A percentile compares a stretch with the other conserved stretches of the same genome.
phyloP scores from a whole-genome alignment of 2,797 vertebrate genomes.

The Coluber constrictor region DNA sequence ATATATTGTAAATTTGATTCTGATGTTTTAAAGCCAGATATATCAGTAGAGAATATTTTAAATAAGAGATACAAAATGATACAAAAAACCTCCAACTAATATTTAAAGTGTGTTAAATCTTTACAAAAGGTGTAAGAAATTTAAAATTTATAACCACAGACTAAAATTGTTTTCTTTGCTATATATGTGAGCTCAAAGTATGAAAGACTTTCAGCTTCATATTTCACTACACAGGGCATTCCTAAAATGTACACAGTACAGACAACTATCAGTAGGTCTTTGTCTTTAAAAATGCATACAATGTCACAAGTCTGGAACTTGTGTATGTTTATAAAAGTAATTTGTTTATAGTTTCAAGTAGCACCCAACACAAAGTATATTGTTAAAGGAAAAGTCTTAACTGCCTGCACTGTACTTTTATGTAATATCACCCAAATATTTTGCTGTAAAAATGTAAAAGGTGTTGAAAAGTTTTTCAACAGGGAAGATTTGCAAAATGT shows the following conservation, averaged over 20 bases:
- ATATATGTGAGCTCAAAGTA: constrained; percentile 75
- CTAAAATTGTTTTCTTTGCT: constrained; percentile 78
- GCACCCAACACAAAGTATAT: constrained; percentile 53
- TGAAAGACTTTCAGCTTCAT: constrained; percentile 76
- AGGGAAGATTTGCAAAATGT: constrained; percentile 47
- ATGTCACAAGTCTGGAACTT: constrained; percentile 69
- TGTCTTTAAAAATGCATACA: constrained; percentile 75
- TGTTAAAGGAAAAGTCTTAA: constrained; percentile 46
- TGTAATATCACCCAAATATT: constrained; percentile 60
- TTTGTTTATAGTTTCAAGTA: constrained; percentile 49
- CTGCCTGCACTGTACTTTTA: constrained; percentile 57
- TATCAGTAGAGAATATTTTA: constrained; percentile 75
- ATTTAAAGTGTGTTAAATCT: constrained; percentile 79
- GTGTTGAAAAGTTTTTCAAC: constrained; percentile 44
- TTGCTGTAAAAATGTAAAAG: constrained; percentile 54
- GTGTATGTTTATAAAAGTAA: constrained; percentile 62
- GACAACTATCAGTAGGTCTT: constrained; percentile 73
- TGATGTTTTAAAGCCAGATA: constrained; percentile 73
- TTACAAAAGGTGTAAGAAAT: constrained; percentile 81
- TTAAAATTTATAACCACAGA: constrained; percentile 79
- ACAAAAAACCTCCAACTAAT: constrained; percentile 76
- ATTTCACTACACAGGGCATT: constrained; percentile 77
- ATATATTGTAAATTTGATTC: constrained; percentile 72
- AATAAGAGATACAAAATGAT: constrained; percentile 81
- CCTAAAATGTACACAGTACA: constrained; percentile 78